phyloP scores from a whole-genome alignment of 2,888 invertebrate genomes.

The Pristionchus exspectatus region DNA sequence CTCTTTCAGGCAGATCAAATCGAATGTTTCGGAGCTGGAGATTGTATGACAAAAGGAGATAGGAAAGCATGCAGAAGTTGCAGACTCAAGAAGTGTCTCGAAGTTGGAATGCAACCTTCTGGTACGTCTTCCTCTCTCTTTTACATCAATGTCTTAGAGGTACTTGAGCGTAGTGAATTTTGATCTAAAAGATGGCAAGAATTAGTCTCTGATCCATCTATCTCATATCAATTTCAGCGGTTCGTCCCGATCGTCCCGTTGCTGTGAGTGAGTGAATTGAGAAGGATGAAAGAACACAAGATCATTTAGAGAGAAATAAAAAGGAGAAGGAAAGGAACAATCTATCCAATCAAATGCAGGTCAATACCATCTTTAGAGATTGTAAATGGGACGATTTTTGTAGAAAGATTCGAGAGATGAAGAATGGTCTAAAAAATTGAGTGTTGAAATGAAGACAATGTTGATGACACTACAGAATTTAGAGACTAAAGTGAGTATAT shows the following conservation, averaged over 20 bases:
- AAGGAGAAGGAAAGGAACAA: conserved; percentile 49
- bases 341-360: not conserved
- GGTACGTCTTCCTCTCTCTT: conserved; percentile 56
- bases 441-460: conserved; percentile 75
- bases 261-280: conserved; percentile 58
- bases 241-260: conserved; percentile 75
- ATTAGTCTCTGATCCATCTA: not conserved
- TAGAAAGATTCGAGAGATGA: conserved; percentile 57
- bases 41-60: conserved; percentile 64
- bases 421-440: conserved; percentile 72
- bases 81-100: conserved; percentile 73
- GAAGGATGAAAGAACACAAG: not conserved
- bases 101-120: conserved; percentile 75
- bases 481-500: conserved; percentile 69
- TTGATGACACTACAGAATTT: conserved; percentile 76
- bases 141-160: not conserved
- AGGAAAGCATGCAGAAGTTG: conserved; percentile 74
- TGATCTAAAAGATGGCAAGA: not conserved
- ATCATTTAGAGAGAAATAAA: conserved; percentile 5
- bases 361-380: conserved; percentile 17
- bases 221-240: conserved; percentile 63
- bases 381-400: not conserved
- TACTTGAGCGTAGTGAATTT: not conserved
- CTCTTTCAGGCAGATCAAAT: conserved; percentile 71
- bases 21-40: conserved; percentile 70